Base-by-base conservation (phyloP, 2,797 vertebrate species). In the Pangasius larnaudii region DNA sequence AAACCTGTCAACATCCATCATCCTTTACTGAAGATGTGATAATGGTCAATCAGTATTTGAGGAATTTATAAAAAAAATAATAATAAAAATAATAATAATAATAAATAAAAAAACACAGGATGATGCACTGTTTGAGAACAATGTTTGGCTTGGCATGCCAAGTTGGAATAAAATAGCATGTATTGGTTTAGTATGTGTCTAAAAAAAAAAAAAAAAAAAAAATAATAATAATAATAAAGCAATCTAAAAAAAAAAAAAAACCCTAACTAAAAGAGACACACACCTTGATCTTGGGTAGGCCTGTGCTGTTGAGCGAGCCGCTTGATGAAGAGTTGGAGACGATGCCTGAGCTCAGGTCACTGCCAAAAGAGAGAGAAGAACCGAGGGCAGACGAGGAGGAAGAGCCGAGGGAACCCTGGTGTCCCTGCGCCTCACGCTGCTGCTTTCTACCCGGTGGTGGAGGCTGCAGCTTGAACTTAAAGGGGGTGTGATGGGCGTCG, bases 401-500 rank as follows among this genome's bases (percentile, higher is more conserved):
- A 0, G 94, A 95, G 86, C 95, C 96, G 85, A 96, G 91, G 0
- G 95, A 96, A 90, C 95, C 91, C 92, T 95, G 95, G 74, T 95
- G 79, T 85, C 91, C 79, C 86, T 91, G 91, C 24, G 87, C 89
- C 0, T 96, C 96, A 2, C 96, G 94, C 46, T 98, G 94, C 46
- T 98, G 96, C 92, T 97, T 97, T 49, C 96, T 95, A 67, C 98
- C 98, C 49, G 96, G 94, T 0, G 98, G 98, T 0, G 98, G 98
- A 0, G 98, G 97, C 95, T 98, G 97, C 90, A 98, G 95, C 94
- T 98, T 98, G 93, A 98, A 98, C 93, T 98, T 98, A 94, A 98
- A 98, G n/a, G 97, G 96, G 1, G 95, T 94, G 93, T 96, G 96
- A 2, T 94, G 92, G 5, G 94, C 91, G 89, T 96, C 95, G 84